Evolutionary conservation across 2,888 invertebrate species (phyloP).

Genomic region (Rhabditoides inermis): DNA sequence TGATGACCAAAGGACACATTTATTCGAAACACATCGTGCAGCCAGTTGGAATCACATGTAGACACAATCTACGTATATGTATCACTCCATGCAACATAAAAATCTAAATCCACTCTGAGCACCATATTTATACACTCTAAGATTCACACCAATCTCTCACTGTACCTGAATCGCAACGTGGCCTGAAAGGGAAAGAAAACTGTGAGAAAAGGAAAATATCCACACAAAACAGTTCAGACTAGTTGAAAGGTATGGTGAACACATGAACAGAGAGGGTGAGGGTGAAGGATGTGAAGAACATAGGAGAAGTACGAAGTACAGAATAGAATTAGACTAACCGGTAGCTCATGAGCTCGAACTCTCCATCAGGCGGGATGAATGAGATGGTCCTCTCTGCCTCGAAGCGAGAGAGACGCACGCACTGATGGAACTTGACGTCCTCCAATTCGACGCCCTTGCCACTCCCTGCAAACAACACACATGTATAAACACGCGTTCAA

Average conservation of each 20-base stretch:
- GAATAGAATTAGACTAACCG: too few species aligned
- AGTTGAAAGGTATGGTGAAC: too few species aligned
- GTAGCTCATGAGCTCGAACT: slow-evolving; percentile 78
- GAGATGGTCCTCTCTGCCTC: slow-evolving; percentile 86
- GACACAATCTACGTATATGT: not conserved
- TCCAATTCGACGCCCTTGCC: slow-evolving; percentile 95
- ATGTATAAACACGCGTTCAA: too few species aligned
- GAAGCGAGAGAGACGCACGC: slow-evolving; percentile 87
- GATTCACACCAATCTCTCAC: not conserved
- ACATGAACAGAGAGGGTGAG: too few species aligned
- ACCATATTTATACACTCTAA: not conserved
- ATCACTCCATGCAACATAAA: not conserved
- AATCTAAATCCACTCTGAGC: not conserved
- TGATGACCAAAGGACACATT: too few species aligned
- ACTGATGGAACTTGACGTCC: slow-evolving; percentile 97
- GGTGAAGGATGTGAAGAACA: too few species aligned
- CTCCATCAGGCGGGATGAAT: slow-evolving; percentile 96
- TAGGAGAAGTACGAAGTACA: too few species aligned
- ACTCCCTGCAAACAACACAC: slow-evolving; percentile 25
- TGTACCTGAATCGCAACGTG: not conserved
- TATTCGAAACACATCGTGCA: too few species aligned
- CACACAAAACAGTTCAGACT: too few species aligned
- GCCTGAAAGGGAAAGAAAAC: too few species aligned
- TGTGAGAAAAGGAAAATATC: too few species aligned
- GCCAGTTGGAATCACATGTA: too few species aligned